Evolutionary conservation across 2,888 invertebrate species (phyloP), one percentile per base, ranked within the genome.

Genomic region (Aethes cnicana): DNA sequence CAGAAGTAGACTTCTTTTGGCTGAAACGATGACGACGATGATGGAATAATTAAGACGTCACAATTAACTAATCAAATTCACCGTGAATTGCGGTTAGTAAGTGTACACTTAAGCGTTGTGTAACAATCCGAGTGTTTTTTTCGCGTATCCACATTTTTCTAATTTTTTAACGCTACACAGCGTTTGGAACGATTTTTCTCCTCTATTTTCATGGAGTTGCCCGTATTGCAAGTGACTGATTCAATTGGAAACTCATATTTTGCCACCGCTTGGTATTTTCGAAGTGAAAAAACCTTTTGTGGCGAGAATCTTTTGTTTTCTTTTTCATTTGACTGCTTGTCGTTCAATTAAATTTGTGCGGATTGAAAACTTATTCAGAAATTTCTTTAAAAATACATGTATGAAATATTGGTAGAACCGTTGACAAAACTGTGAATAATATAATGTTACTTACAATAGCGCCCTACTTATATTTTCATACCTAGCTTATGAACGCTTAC

Each of bases 141-240:
- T 17, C 28, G 14, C 20, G 28, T 11, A 28, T 36, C 12, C 17
- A 41, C 32, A n/a, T 35, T 49, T 43, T 17, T 17, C 9, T 9
- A 21, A 36, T 21, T 35, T 43, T 4, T 6, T 12, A 43, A 49
- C 8, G 16, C 11, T 12, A 35, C 6, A 6, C 5, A 17, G 17
- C 30, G 39, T 28, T 47, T 37, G 28, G 14, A 46, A 47, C 30
- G 12, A n/a, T 32, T 39, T 47, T 26, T 4, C 12, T 12, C 25
- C 30, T 36, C 16, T 17, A 8, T 12, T 47, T 47, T 11, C 21
- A 17, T 5, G 8, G 14, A 6, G 17, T 7, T 12, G 23, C 37
- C n/a, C 16, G 12, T 23, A 25, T 39, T 47, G 47, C 28, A 28
- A 36, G 17, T 26, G 46, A 46, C 26, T 36, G 36, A 36, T 20